Base-by-base conservation (phyloP, 1,140 invertebrate genomes). In the Oreohelix idahoensis region DNA sequence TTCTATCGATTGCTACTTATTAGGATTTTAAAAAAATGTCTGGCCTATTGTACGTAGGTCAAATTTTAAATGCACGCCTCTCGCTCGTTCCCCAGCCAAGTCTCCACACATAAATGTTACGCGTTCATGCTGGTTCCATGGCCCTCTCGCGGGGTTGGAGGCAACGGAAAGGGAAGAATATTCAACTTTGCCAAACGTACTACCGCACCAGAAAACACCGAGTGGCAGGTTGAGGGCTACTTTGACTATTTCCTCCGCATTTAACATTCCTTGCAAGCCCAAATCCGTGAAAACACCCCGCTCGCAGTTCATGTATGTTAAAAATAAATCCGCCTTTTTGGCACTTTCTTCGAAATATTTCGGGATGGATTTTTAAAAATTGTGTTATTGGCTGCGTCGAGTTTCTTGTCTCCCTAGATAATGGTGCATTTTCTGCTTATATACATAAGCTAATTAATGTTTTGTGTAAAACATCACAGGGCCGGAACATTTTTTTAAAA, bases 81-180 rank as follows among this genome's bases (percentile, higher is more conserved):
- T 58, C 53, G 23, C 53, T n/a, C 53, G 4, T 23, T 58, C 53
- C 17, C 26, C 2, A 20, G 4, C 20, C 23, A 23, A 58, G 53
- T 58, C 53, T 58, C 2, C 20, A 23, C 53, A 58, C 53, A 58
- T 42, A 4, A n/a, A n/a, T n/a, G n/a, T n/a, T n/a, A n/a, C n/a
- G n/a, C 45, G 45, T 29, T 29, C 49, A 76, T 76, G 74, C 74
- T 76, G 11, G 74, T 76, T 76, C 74, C 39, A 26, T 76, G 74
- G 74, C 74, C 74, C 42, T 76, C 45, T 76, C 45, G 74, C 74
- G 74, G 10, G 74, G 2, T 53, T 32, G 42, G 42, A 66, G 63
- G 63, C 63, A 8, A 66, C 20, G 63, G 63, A 66, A 32, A 5
- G 63, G 63, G 29, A 2, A 32, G 29, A 35, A 11, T 66, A 5